Evolutionary conservation across 1,140 invertebrate species (phyloP).

Genomic region (Lepidurus apus): DNA sequence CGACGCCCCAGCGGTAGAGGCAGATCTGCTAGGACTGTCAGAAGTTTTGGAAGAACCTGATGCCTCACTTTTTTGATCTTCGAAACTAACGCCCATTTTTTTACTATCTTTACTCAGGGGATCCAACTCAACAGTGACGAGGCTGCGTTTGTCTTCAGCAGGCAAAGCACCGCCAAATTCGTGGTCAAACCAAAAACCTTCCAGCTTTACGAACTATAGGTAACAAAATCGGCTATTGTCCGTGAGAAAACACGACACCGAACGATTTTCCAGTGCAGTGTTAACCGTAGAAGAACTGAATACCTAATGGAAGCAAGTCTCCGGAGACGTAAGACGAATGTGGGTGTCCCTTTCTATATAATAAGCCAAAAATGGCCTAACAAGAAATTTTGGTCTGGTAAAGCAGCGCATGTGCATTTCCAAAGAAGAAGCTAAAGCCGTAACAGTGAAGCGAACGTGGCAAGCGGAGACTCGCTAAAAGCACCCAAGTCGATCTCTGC

Average conservation of each 20-base stretch:
- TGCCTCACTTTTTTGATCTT: neutral
- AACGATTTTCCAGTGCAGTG: neutral
- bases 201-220: neutral
- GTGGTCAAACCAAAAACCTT: conserved; percentile 21
- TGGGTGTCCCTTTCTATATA: neutral
- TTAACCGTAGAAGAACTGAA: conserved; percentile 10
- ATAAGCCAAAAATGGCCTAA: neutral
- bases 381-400: neutral
- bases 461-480: conserved; percentile 1
- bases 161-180: conserved; percentile 3
- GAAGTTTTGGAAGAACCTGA: neutral
- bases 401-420: conserved; percentile 12
- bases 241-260: neutral
- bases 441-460: neutral
- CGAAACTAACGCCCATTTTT: neutral
- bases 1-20: neutral
- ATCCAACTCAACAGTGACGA: neutral
- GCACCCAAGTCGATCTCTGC: neutral
- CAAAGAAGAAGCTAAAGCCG: neutral
- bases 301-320: neutral
- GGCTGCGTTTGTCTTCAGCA: neutral
- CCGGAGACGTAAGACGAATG: neutral
- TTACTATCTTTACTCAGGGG: neutral
- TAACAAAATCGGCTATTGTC: neutral
- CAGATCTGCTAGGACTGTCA: neutral